Conservation (phyloP, 2,888 invertebrate genomes). For the Blera fallax region DNA sequence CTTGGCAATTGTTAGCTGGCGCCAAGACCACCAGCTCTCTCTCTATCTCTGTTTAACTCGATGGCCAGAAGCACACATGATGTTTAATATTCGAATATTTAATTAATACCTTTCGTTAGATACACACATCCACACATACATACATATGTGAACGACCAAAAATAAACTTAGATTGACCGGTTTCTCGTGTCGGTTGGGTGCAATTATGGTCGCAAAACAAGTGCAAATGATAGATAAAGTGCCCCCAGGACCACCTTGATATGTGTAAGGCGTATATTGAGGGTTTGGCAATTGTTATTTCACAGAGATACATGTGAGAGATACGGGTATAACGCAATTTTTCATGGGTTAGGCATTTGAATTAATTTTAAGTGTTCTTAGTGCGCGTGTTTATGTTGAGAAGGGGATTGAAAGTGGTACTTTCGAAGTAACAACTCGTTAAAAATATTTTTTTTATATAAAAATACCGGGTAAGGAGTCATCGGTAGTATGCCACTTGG, state of each 20-base stretch:
- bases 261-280: constrained; percentile 50
- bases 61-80: constrained; percentile 16
- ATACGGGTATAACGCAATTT: neutral
- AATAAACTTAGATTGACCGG: constrained; percentile 58
- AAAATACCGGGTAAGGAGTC: no score
- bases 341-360: constrained; percentile 38
- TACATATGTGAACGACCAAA: constrained; percentile 17
- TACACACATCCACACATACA: neutral
- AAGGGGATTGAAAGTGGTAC: neutral
- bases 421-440: no score
- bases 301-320: constrained; percentile 17
- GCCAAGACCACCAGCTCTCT: constrained; percentile 49
- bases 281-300: constrained; percentile 60
- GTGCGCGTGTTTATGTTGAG: constrained; percentile 4
- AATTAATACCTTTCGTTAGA: constrained; percentile 48
- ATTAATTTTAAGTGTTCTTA: constrained; percentile 7
- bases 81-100: constrained; percentile 64
- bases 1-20: constrained; percentile 48
- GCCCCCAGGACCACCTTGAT: constrained; percentile 47
- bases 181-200: constrained; percentile 32
- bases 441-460: no score
- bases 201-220: constrained; percentile 44
- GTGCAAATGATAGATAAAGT: constrained; percentile 46
- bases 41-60: neutral
- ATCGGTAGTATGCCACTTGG: no score